Base-by-base conservation (phyloP, 2,113 vertebrate species). In the Oreocharis arfaki region DNA sequence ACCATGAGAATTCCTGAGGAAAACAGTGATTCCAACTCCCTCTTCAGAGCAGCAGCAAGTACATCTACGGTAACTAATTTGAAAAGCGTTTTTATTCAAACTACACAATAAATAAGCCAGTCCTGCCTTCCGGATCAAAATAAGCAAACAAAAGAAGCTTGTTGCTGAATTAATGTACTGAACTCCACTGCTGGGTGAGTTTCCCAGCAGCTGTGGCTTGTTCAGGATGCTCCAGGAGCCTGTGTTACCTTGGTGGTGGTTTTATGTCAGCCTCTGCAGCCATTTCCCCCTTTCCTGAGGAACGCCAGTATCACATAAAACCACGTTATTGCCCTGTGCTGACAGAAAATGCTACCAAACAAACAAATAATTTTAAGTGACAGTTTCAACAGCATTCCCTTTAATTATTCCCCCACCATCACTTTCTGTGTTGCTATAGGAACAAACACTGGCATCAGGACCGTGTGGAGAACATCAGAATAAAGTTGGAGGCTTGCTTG, bases 321-420 rank as follows among this genome's bases (percentile, higher is more conserved):
- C 22, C 61, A n/a, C 24, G 1, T 89, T 97, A 95, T 90, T 86
- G 93, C 63, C 86, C 67, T 94, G 77, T 67, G 39, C 75, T 61
- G 65, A 92, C 87, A 90, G 46, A 59, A 74, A 49, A 39, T 39
- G 59, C 76, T 79, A 84, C 44, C 76, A 46, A 94, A 90, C 77
- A 90, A 78, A n/a, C 69, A 88, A 77, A 93, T 89, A 39, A 95
- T 91, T 97, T 76, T 60, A 95, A 84, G 57, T 73, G 93, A 93
- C 87, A 89, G 76, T 89, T 97, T 95, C 74, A 94, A 88, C 8
- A 32, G 89, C 6, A 3, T 71, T 94, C 47, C 81, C 84, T 87
- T 93, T 97, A 93, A 97, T 94, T 97, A 92, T 27, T 97, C 91
- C 89, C 79, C 87, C 42, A 95, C 39, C 86, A 89, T 97, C 90